These are phyloP conservation scores for Drosophila stalkeri DNA, from an alignment of 2,888 invertebrate genomes.

Conservation along the genomic window DNA sequence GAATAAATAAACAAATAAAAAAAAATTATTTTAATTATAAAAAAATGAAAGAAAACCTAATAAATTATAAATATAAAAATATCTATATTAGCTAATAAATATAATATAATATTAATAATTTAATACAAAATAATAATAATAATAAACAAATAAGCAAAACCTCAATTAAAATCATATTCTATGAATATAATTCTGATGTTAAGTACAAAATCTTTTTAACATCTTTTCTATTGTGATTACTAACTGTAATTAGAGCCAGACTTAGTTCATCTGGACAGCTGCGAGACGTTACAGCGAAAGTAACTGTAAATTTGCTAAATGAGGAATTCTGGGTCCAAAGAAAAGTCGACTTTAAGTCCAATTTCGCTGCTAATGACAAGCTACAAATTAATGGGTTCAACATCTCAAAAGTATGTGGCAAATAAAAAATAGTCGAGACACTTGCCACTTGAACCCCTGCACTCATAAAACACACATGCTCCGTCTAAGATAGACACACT, in stretches of 20 bases:
- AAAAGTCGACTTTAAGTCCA: slow-evolving; percentile 50
- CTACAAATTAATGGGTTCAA: slow-evolving; percentile 73
- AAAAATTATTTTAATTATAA: background rate
- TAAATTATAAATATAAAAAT: too few relatives aligned
- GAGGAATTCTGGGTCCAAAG: slow-evolving; percentile 28
- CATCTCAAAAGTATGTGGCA: slow-evolving; percentile 64
- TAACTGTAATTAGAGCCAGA: slow-evolving; percentile 15
- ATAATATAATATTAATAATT: too few relatives aligned
- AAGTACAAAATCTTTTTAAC: background rate
- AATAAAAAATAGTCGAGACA: slow-evolving; percentile 77
- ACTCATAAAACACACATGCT: slow-evolving; percentile 65
- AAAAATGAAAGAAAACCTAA: too few relatives aligned
- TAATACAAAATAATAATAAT: too few relatives aligned
- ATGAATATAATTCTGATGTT: background rate
- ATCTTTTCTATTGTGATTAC: too few relatives aligned
- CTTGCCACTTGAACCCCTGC: slow-evolving; percentile 75
- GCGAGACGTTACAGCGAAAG: slow-evolving; percentile 19
- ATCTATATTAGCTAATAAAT: too few relatives aligned
- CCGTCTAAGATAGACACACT: background rate
- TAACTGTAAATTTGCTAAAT: slow-evolving; percentile 43
- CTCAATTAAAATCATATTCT: background rate
- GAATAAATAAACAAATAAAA: background rate
- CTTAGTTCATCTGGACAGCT: background rate
- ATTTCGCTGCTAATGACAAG: slow-evolving; percentile 58
- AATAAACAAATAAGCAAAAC: background rate